Conservation (phyloP, 2,797 vertebrate species). For the Adrianichthys oophorus region DNA sequence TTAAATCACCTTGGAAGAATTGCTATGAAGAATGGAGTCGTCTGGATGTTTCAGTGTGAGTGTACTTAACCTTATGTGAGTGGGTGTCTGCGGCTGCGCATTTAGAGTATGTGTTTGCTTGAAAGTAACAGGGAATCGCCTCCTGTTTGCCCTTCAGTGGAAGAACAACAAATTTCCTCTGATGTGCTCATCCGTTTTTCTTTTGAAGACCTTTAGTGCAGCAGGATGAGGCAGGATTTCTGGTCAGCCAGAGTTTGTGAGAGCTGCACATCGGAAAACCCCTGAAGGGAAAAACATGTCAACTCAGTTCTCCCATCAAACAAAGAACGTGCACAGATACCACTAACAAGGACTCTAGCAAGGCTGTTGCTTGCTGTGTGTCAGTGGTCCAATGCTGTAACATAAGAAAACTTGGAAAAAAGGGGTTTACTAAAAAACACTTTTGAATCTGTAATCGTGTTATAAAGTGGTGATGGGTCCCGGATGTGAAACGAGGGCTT, state of each 20-base stretch:
- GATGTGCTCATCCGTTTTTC: conserved; percentile 21
- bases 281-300: conserved; percentile 21
- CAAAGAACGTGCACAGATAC: conserved; percentile 19
- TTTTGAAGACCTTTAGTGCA: conserved; percentile 18
- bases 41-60: conserved; percentile 47
- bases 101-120: background rate
- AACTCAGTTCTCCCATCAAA: conserved; percentile 34
- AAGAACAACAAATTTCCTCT: conserved; percentile 31
- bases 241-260: conserved; percentile 27
- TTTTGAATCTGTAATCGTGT: background rate
- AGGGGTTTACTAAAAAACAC: too few relatives aligned
- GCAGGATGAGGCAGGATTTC: background rate
- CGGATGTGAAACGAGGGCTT: conserved; percentile 47
- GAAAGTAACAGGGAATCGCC: conserved; percentile 36
- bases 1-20: conserved; percentile 75
- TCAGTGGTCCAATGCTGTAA: background rate
- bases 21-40: conserved; percentile 46
- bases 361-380: conserved; percentile 11
- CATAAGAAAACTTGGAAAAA: too few relatives aligned
- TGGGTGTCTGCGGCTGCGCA: conserved; percentile 15
- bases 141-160: conserved; percentile 47
- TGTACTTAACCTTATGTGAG: conserved; percentile 44
- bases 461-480: conserved; percentile 25
- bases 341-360: conserved; percentile 16
- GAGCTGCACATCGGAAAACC: conserved; percentile 12